Conservation (phyloP, 2,888 invertebrate genomes). For the Mythimna ferrago region DNA sequence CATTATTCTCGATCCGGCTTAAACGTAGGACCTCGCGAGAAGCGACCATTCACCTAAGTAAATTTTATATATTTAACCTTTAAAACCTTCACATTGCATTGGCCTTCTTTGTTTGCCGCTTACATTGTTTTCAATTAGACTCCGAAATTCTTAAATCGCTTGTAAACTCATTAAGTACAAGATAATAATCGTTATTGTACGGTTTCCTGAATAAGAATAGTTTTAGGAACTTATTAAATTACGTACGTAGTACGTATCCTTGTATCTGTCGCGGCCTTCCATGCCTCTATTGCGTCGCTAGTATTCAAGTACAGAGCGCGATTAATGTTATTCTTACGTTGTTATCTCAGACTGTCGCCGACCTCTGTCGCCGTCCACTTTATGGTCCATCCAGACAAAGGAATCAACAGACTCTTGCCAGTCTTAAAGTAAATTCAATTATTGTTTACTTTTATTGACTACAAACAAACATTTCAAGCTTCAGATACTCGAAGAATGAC, state of each 20-base stretch:
- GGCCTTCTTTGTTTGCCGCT: slow-evolving; percentile 31
- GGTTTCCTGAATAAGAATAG: slow-evolving; percentile 55
- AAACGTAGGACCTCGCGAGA: slow-evolving; percentile 26
- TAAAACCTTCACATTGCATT: slow-evolving; percentile 47
- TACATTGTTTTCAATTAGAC: slow-evolving; percentile 43
- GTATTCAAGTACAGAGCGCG: slow-evolving; percentile 54
- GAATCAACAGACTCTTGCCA: slow-evolving; percentile 43
- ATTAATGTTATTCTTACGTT: slow-evolving; percentile 61
- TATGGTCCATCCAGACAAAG: slow-evolving; percentile 56
- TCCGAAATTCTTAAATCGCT: slow-evolving; percentile 21
- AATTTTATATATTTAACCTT: slow-evolving; percentile 36
- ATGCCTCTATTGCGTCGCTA: slow-evolving; percentile 62
- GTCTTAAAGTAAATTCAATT: slow-evolving; percentile 44
- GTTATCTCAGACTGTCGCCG: slow-evolving; percentile 64
- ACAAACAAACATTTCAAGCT: slow-evolving; percentile 20
- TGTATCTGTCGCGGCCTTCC: slow-evolving; percentile 60
- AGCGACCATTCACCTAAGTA: slow-evolving; percentile 25
- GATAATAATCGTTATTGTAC: slow-evolving; percentile 49
- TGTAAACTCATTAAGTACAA: slow-evolving; percentile 41
- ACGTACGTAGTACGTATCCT: slow-evolving; percentile 49
- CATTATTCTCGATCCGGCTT: slow-evolving; percentile 41
- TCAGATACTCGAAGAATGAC: slow-evolving; percentile 38
- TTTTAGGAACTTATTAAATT: slow-evolving; percentile 61
- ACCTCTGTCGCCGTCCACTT: slow-evolving; percentile 58
- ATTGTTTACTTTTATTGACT: slow-evolving; percentile 52